These are phyloP conservation scores for Lepidocyrtinus sp. DNA, from an alignment of 2,888 invertebrate species.

Conservation along the genomic window DNA sequence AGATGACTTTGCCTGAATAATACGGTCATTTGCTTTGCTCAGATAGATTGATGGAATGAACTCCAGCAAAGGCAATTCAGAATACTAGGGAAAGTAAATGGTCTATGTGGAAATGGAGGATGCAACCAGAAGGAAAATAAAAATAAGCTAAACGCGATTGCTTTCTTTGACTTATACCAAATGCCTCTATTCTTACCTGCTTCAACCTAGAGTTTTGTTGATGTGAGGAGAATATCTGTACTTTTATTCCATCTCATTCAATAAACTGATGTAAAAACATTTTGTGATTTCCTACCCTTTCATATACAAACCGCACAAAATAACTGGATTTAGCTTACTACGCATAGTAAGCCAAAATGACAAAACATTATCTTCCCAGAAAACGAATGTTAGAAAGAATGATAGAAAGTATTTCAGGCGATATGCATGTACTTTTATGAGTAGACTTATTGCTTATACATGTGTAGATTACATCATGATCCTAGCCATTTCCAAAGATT, in stretches of 20 bases:
- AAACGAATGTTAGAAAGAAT: too few relatives aligned
- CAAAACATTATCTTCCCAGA: background rate
- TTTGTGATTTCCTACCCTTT: background rate
- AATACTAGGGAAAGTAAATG: slow-evolving; percentile 32
- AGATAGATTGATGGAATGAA: slow-evolving; percentile 23
- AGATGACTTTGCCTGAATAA: slow-evolving; percentile 56
- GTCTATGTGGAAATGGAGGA: slow-evolving; percentile 3
- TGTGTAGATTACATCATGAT: background rate
- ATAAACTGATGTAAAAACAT: background rate
- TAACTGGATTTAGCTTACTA: background rate
- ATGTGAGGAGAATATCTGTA: too few relatives aligned
- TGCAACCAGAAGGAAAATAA: slow-evolving; percentile 23
- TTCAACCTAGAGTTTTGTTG: background rate
- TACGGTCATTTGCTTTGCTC: slow-evolving; percentile 49
- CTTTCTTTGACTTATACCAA: background rate
- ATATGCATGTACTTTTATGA: background rate
- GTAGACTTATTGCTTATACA: background rate
- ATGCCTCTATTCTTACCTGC: background rate
- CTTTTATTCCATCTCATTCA: background rate
- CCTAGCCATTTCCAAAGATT: background rate
- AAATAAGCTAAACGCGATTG: background rate
- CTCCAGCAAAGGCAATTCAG: slow-evolving; percentile 38
- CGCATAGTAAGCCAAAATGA: background rate
- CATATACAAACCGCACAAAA: background rate
- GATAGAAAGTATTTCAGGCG: too few relatives aligned